Base-by-base conservation (phyloP, 1,140 invertebrate genomes). In the Aculops lycopersici region DNA sequence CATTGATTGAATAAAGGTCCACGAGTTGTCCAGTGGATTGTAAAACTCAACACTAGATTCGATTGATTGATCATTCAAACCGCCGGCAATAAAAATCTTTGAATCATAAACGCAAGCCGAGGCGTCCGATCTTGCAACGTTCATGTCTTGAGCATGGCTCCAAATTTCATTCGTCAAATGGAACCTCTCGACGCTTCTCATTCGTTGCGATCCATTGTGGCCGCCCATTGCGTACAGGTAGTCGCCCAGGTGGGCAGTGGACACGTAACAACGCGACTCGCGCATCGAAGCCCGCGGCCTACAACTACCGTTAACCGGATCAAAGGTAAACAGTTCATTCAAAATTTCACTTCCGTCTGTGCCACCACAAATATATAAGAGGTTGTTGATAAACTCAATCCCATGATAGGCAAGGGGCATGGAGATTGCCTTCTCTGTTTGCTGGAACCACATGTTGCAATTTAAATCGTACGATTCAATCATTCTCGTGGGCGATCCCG, bases 391-490 rank as follows among this genome's bases (percentile, higher is more conserved):
- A 0, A 64, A 55, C 44, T 69, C 72, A 0, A 74, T 53, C 0
- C 71, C 72, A 48, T 76, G 72, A 51, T 76, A 75, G 3, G 72
- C 70, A 24, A 71, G 58, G 20, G 31, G 15, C n/a, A 5, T 2
- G 2, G 14, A 2, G 13, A 38, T 14, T 42, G 4, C 2, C 3
- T 13, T 2, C 8, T 31, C n/a, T 21, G 36, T 12, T 12, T 4
- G 14, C 21, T 16, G 5, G 39, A 42, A 46, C 72, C 73, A 77
- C 36, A 69, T 58, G 55, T 76, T 72, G 2, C 72, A 71, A 43
- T 71, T 53, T 0, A 69, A 71, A 49, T 78, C 73, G 52, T 75
- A 77, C 0, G 70, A 69, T 51, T 77, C 73, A 4, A 77, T 68
- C 43, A 64, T 65, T 51, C 67, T 68, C 0, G 71, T 74, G 1